A percentile compares a stretch with the other conserved stretches of the same genome.
Conservation (phyloP, 1,140 invertebrate genomes). For the Rhizoglyphus robini region DNA sequence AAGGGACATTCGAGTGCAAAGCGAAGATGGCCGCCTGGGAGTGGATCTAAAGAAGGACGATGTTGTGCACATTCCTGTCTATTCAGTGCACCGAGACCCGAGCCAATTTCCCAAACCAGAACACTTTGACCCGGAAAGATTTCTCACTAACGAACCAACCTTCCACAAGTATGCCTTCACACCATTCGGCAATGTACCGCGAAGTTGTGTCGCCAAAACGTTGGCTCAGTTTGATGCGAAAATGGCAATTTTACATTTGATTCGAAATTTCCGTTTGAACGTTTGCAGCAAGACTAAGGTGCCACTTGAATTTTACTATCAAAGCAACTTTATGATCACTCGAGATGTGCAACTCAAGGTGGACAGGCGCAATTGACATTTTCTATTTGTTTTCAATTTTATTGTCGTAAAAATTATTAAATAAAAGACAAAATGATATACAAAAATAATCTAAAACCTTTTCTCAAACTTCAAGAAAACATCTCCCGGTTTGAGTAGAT, state of each 20-base stretch:
- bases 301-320: background rate
- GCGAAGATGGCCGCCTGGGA: background rate
- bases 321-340: background rate
- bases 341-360: background rate
- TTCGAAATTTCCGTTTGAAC: slow-evolving; percentile 1
- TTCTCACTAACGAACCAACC: slow-evolving; percentile 1
- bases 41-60: slow-evolving; percentile 23
- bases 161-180: slow-evolving; percentile 1
- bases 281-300: background rate
- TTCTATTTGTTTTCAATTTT: too few species aligned
- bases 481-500: too few species aligned
- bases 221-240: slow-evolving; percentile 22
- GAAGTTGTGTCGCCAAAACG: slow-evolving; percentile 18
- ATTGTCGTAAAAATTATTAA: background rate
- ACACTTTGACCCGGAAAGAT: slow-evolving; percentile 24
- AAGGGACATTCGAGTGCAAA: background rate
- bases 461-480: too few species aligned
- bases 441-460: too few species aligned
- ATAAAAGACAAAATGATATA: too few species aligned
- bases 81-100: slow-evolving; percentile 25
- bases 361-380: background rate
- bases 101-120: slow-evolving; percentile 26
- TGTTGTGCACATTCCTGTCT: slow-evolving; percentile 25
- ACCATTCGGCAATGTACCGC: slow-evolving; percentile 15
- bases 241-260: background rate